phyloP scores from a whole-genome alignment of 2,888 invertebrate species.

The Octodonta nipae region DNA sequence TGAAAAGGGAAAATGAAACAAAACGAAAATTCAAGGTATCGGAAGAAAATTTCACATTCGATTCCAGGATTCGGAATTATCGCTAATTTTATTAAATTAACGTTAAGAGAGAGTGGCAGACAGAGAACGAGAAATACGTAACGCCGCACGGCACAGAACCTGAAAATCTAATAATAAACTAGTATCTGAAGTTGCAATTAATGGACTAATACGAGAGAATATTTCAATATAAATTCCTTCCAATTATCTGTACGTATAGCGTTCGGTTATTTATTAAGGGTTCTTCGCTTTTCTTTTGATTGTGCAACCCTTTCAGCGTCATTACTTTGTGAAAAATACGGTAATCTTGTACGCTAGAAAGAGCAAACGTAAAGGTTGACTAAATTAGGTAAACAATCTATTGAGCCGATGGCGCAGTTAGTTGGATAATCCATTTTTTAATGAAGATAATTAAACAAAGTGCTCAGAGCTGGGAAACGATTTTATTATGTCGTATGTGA shows the following conservation, averaged over 20 bases:
- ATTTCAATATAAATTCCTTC: conserved; percentile 34
- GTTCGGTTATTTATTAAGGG: conserved; percentile 24
- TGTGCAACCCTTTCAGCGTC: conserved; percentile 14
- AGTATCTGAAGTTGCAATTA: conserved; percentile 32
- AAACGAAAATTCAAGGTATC: conserved; percentile 10
- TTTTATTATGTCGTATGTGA: no score
- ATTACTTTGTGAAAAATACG: conserved; percentile 1
- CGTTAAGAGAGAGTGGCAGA: conserved; percentile 10
- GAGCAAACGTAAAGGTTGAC: conserved; percentile 13
- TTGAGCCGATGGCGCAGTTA: no score
- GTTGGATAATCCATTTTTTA: no score
- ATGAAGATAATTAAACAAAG: no score
- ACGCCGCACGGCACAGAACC: no score
- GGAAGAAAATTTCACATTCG: conserved; percentile 21
- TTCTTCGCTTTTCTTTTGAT: no score
- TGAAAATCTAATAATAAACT: conserved; percentile 34
- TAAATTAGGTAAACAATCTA: no score
- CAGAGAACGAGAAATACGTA: conserved; percentile 3
- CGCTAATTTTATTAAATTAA: conserved; percentile 23
- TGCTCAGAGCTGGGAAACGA: no score
- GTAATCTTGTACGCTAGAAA: conserved; percentile 7
- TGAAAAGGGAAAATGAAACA: conserved; percentile 10
- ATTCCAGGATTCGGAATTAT: conserved; percentile 20
- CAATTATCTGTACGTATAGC: conserved; percentile 25
- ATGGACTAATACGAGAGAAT: conserved; percentile 28